Evolutionary conservation across 2,888 invertebrate species (phyloP), one percentile per base, ranked within the genome.

Genomic region (Arctia plantaginis): DNA sequence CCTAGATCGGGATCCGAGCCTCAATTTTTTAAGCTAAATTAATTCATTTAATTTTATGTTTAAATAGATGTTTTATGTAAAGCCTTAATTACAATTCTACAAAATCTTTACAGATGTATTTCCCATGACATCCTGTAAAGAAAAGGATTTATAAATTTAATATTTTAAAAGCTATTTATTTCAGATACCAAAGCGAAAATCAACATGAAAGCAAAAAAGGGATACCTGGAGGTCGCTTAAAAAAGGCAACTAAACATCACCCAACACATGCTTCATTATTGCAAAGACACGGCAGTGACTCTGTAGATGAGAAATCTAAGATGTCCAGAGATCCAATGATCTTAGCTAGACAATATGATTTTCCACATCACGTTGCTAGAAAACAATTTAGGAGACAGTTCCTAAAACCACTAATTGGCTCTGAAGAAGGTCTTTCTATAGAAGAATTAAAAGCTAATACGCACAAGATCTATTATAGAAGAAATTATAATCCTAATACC

Each of bases 401-500:
- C 18, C 10, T 13, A n/a, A 1, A 20, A n/a, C 6, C 33, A 51
- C 35, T n/a, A 4, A 15, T 18, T 20, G 47, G 13, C 8, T 66
- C 71, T 18, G 47, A 71, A 35, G 71, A 66, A 51, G 65, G 65
- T 39, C 39, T 71, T 27, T 27, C 71, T 39, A 65, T 71, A 71
- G 65, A 71, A 35, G n/a, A 15, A 18, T n/a, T n/a, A 1, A 35
- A 35, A 64, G 10, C 33, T n/a, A 33, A n/a, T 18, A 65, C 18
- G 1, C 23, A 27, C 30, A 66, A 51, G 35, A 66, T 4, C 1
- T 39, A 20, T 55, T 15, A 65, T 23, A 72, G 72, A 35, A 66
- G 41, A 30, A n/a, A 59, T 23, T 15, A 55, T 15, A 41, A 55
- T 62, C 1, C 30, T 23, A 27, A 66, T 8, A 41, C 55, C 3